Evolutionary conservation across 2,797 vertebrate genomes (phyloP), one percentile per base, ranked within the genome.

Genomic region (Gallinago nigripennis): DNA sequence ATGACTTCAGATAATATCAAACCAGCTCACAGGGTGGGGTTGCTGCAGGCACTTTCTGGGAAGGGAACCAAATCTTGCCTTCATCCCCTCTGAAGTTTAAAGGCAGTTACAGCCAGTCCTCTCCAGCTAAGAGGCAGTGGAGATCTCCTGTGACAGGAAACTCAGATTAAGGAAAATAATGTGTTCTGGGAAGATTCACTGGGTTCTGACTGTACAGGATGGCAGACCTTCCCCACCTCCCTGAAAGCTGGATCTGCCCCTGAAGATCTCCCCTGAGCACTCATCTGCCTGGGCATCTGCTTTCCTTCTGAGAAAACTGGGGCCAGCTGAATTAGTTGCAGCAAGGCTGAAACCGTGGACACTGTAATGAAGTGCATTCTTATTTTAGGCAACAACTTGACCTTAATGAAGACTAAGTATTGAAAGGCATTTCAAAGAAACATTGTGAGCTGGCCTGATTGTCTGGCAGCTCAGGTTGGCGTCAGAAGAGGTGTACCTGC

Each of bases 1-100:
- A 83, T 72, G 37, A 51, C 69, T 89, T 31, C 50, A 89, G 91
- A 96, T 95, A 56, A 8, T n/a, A 94, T 94, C 92, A 76, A 81
- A 17, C 8, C 65, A 66, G 16, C 16, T 83, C 9, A 5, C 21
- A 75, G 87, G 87, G 79, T 87, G 89, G 46, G 63, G 79, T n/a
- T 88, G 89, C 94, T 77, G 53, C 64, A 63, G 88, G 92, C 91
- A 16, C 21, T 69, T 93, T 81, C 48, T 0, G 0, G 66, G 65
- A 95, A 90, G 63, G 91, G 69, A 89, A 28, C 16, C 5, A 0
- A 30, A n/a, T 54, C 65, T 82, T 89, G 13, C 58, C 46, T 95
- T 86, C 23, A 15, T 35, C 23, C 35, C 11, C 19, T 77, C 84
- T 76, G 85, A 94, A 94, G 69, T 78, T 94, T 91, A 83, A 88